Conservation (phyloP, 2,888 invertebrate species). For the Eueremaeus valkanovi region DNA sequence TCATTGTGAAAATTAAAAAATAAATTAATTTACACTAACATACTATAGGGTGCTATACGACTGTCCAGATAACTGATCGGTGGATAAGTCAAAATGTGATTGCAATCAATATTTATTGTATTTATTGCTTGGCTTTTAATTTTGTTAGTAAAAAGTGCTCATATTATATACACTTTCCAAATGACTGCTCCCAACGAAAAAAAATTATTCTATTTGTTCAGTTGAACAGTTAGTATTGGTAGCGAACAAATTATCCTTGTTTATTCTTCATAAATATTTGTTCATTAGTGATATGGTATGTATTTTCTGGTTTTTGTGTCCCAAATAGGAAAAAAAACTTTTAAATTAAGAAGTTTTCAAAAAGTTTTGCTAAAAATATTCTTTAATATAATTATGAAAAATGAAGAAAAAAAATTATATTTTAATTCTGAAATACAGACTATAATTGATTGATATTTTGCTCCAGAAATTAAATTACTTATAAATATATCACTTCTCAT, state of each 20-base stretch:
- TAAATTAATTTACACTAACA: background rate
- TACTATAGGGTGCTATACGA: too few species aligned
- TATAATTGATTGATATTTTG: too few species aligned
- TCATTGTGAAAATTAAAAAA: conserved; percentile 12
- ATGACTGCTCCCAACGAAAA: background rate
- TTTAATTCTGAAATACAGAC: too few species aligned
- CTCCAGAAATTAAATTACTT: background rate
- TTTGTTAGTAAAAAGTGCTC: background rate
- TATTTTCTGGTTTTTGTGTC: too few species aligned
- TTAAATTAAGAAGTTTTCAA: background rate
- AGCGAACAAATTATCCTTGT: background rate
- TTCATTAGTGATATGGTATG: background rate
- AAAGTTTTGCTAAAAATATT: background rate
- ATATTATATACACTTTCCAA: background rate
- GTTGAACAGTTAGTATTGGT: background rate
- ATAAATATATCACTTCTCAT: background rate
- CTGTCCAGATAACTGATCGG: too few species aligned
- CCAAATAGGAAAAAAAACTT: too few species aligned
- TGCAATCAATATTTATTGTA: background rate
- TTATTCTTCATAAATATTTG: background rate
- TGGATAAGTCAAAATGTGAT: too few species aligned
- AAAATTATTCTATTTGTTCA: background rate
- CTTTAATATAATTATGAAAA: too few species aligned
- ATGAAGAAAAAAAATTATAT: too few species aligned
- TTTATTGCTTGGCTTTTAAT: background rate